A percentile compares a stretch with the other conserved stretches of the same genome.
Evolutionary conservation across 1,140 invertebrate species (phyloP).

Genomic region (Laupala kohalensis): DNA sequence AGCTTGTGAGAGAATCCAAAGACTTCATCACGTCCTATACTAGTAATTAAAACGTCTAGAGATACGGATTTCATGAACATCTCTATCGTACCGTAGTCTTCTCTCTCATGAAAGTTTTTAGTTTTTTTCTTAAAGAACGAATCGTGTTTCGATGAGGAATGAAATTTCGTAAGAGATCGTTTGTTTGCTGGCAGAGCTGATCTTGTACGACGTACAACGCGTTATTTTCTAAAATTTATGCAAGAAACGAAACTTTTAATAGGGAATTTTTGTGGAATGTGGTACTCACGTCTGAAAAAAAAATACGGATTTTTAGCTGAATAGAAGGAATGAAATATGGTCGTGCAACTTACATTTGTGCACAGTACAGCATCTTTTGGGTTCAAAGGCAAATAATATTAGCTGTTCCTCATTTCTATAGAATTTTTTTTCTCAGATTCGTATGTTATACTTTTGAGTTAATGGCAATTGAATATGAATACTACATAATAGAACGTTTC

Average conservation of each 20-base stretch:
- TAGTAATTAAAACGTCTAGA: not conserved
- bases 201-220: too few relatives aligned
- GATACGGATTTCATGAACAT: not conserved
- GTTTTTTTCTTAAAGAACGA: not conserved
- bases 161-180: not conserved
- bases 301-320: not conserved
- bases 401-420: not conserved
- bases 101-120: not conserved
- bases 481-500: not conserved
- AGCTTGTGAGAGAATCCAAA: not conserved
- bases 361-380: not conserved
- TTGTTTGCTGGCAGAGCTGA: too few relatives aligned
- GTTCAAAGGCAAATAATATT: not conserved
- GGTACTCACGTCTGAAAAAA: not conserved
- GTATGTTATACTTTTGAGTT: not conserved
- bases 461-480: not conserved
- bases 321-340: too few relatives aligned
- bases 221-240: too few relatives aligned
- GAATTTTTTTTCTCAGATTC: not conserved
- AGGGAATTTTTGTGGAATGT: not conserved
- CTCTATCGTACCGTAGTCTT: not conserved
- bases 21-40: not conserved
- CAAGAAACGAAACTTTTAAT: not conserved
- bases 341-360: not conserved
- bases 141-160: not conserved